Conservation (phyloP, 1,140 invertebrate species). For the Leptinotarsa defecta region DNA sequence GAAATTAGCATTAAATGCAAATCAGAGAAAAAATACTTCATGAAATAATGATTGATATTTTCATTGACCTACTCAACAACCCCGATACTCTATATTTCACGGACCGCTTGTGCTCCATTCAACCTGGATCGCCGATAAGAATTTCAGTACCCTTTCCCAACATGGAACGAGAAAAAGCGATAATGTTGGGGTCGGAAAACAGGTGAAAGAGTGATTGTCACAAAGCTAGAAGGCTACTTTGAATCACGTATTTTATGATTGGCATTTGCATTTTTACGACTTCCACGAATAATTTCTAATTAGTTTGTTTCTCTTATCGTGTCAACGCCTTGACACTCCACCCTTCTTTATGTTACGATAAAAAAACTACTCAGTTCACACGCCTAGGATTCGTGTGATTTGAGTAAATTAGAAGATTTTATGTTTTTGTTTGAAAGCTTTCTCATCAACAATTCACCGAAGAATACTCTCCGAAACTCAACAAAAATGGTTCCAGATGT, state of each 20-base stretch:
- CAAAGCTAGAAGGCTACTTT: background rate
- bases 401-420: background rate
- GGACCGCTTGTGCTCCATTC: no score
- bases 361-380: background rate
- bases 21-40: no score
- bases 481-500: no score
- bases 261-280: constrained; percentile 14
- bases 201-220: constrained; percentile 13
- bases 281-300: constrained; percentile 18
- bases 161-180: background rate
- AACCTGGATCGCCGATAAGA: background rate
- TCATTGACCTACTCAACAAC: no score
- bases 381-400: background rate
- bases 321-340: background rate
- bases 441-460: no score
- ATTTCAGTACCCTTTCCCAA: background rate
- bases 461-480: no score
- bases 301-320: background rate
- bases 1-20: no score
- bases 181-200: background rate
- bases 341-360: background rate
- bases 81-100: no score
- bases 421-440: no score
- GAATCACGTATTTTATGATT: constrained; percentile 18
- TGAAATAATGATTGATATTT: no score